Percentiles rank a stretch among this genome's conserved stretches.
Evolutionary conservation across 1,140 invertebrate species (phyloP).

Genomic region (Hypsibius dujardini): DNA sequence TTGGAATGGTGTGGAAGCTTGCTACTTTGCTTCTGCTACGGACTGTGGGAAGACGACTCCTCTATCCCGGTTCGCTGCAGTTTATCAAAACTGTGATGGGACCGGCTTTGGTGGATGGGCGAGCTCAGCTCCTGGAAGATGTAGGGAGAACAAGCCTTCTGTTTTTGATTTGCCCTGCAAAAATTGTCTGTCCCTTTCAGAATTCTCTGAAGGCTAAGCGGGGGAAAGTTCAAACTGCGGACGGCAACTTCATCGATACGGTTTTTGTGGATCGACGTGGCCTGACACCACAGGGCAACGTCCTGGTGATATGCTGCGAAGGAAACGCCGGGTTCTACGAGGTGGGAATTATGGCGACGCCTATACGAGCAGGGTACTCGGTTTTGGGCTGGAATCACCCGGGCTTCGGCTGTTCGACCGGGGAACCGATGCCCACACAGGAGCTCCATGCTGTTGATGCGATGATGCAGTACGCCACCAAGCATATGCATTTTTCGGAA

Average conservation of each 20-base stretch:
- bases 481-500: constrained; percentile 56
- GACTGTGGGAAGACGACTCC: constrained; percentile 65
- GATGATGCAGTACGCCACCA: constrained; percentile 81
- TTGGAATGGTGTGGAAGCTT: background rate
- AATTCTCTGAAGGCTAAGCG: constrained; percentile 45
- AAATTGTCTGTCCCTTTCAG: constrained; percentile 26
- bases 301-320: constrained; percentile 70
- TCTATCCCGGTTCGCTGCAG: constrained; percentile 72
- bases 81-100: constrained; percentile 51
- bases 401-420: constrained; percentile 76
- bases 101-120: constrained; percentile 44
- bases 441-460: constrained; percentile 77
- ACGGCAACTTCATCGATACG: constrained; percentile 68
- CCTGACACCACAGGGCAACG: constrained; percentile 46
- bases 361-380: constrained; percentile 68
- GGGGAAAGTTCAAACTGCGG: constrained; percentile 56
- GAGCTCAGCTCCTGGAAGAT: constrained; percentile 52
- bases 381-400: constrained; percentile 96
- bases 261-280: constrained; percentile 60
- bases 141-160: constrained; percentile 23
- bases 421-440: constrained; percentile 63
- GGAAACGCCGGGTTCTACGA: constrained; percentile 97
- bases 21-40: constrained; percentile 30
- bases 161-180: background rate
- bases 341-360: constrained; percentile 69